Evolutionary conservation across 1,140 invertebrate genomes (phyloP), one percentile per base, ranked within the genome.

Genomic region (Drosophila ambigua): DNA sequence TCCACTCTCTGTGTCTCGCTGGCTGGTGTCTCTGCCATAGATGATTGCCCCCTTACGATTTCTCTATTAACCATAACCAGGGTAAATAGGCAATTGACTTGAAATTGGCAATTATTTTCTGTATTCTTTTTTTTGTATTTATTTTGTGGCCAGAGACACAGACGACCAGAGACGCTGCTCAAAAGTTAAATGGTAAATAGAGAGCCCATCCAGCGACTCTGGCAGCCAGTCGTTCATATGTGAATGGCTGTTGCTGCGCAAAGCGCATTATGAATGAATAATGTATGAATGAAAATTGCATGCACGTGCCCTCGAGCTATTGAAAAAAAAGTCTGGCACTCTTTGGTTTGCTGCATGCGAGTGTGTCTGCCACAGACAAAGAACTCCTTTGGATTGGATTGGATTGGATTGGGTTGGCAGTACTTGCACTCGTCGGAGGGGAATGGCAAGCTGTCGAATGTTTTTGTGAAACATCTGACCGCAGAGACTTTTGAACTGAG

Each of bases 241-340:
- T 87, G 83, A 76, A 69, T 73, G 82, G 48, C 44, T 58, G 52
- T 77, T 52, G 57, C 11, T 45, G 20, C 41, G 23, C 23, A 26
- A 79, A 61, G 76, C 58, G 82, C 81, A 90, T 90, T 87, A 90
- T 87, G 85, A 90, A 90, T 90, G 85, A 90, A 90, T 90, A 90
- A 90, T 90, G 85, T 90, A 90, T 90, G 85, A 90, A 90, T 90
- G 85, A 90, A 90, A 90, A 90, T 90, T 90, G 85, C 85, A 79
- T 90, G 82, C 85, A 90, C 85, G 85, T 90, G 85, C 87, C 85
- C 80, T 76, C 53, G 55, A 78, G 85, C 85, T 82, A 90, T 82
- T 39, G 35, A 39, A 82, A 24, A 24, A 24, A 3, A 90, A 90
- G 90, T 79, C 76, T 90, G 78, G 78, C 85, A 90, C 85, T 89